phyloP scores from a whole-genome alignment of 1,140 invertebrate genomes.

The Bombus waltoni region DNA sequence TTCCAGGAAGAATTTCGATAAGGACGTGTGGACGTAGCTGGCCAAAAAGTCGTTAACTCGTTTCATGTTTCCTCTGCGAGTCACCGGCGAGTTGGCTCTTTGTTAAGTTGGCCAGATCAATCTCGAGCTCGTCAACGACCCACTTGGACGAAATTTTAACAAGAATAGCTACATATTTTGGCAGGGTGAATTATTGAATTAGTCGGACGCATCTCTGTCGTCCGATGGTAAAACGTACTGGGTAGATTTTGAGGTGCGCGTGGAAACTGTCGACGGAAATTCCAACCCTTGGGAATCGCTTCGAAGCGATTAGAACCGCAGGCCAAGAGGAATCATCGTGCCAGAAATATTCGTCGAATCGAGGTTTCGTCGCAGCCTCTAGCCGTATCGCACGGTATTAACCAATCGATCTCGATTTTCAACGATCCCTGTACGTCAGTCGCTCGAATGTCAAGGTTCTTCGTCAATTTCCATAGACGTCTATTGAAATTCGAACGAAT shows the following conservation, averaged over 20 bases:
- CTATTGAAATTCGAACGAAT: slow-evolving; percentile 60
- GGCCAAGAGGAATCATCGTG: neutral
- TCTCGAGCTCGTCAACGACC: slow-evolving; percentile 18
- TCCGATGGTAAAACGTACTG: neutral
- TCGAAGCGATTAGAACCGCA: neutral
- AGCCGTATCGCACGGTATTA: slow-evolving; percentile 12
- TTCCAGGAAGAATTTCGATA: slow-evolving; percentile 75
- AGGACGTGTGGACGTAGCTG: slow-evolving; percentile 60
- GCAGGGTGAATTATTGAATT: neutral
- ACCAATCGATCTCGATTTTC: slow-evolving; percentile 55
- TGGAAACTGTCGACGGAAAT: neutral
- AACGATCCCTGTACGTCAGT: slow-evolving; percentile 20
- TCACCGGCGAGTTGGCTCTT: slow-evolving; percentile 1
- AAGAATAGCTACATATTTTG: neutral
- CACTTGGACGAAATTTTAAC: slow-evolving; percentile 1
- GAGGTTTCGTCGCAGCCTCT: slow-evolving; percentile 19
- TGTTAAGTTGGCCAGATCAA: slow-evolving; percentile 34
- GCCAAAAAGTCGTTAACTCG: slow-evolving; percentile 61
- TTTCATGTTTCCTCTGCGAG: slow-evolving; percentile 39
- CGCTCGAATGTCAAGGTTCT: slow-evolving; percentile 69
- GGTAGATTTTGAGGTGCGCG: no score
- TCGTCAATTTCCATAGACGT: slow-evolving; percentile 57
- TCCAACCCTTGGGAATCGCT: no score
- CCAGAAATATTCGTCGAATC: neutral
- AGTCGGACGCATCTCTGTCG: no score